phyloP scores from a whole-genome alignment of 2,113 vertebrate species.

The Electrona antarctica region DNA sequence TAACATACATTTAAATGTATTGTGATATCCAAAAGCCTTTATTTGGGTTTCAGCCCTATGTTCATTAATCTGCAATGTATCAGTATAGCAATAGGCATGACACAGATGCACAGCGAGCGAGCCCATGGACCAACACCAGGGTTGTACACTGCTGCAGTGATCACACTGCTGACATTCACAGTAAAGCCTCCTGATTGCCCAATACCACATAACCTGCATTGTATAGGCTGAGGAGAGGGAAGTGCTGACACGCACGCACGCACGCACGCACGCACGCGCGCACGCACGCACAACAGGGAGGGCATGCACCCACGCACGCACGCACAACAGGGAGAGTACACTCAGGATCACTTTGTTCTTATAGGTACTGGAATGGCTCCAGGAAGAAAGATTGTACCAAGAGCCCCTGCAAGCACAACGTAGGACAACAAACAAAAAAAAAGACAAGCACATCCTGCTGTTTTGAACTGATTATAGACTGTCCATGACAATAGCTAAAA shows the following conservation, averaged over 20 bases:
- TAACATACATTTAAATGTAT: neutral
- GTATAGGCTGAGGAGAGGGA: neutral
- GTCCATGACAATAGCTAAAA: too few relatives aligned
- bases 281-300: too few relatives aligned
- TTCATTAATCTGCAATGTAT: neutral
- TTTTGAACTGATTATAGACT: too few relatives aligned
- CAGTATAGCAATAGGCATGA: neutral
- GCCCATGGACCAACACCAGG: constrained; percentile 19
- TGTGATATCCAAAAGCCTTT: neutral
- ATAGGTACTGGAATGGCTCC: neutral
- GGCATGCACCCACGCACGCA: constrained; percentile 5
- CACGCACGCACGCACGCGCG: neutral
- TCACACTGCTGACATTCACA: constrained; percentile 45
- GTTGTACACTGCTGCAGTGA: constrained; percentile 46
- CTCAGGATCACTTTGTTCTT: neutral
- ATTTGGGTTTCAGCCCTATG: neutral
- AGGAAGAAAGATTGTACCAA: neutral
- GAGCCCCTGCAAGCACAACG: neutral
- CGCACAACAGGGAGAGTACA: neutral
- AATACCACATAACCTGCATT: constrained; percentile 13
- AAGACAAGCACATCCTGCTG: neutral
- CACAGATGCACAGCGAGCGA: constrained; percentile 6
- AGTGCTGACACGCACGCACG: constrained; percentile 27
- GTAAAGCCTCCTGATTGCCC: constrained; percentile 30
- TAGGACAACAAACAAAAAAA: neutral